Evolutionary conservation across 2,888 invertebrate genomes (phyloP).

Genomic region (Chrysina gloriosa): DNA sequence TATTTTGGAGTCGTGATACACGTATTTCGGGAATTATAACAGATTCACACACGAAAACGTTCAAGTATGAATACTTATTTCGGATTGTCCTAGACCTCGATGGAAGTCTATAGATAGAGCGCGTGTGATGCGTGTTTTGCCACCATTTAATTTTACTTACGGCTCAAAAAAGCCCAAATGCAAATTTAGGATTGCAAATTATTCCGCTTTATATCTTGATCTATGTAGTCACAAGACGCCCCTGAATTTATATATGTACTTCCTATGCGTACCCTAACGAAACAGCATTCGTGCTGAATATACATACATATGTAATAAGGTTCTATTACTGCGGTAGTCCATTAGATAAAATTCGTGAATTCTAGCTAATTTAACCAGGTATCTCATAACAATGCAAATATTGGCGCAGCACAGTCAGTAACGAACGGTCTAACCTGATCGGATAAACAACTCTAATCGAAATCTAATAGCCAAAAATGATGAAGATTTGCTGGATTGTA

Average conservation of each 20-base stretch:
- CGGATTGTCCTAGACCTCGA: slow-evolving; percentile 11
- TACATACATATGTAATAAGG: too few species aligned
- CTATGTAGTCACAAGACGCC: slow-evolving; percentile 5
- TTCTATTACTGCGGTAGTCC: neutral
- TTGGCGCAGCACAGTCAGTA: neutral
- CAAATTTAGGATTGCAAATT: slow-evolving; percentile 27
- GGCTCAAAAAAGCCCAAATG: slow-evolving; percentile 18
- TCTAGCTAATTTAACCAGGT: neutral
- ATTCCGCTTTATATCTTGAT: slow-evolving; percentile 21
- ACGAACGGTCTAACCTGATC: neutral
- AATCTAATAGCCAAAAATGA: too few species aligned
- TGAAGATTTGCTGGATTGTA: too few species aligned
- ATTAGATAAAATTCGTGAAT: slow-evolving; percentile 13
- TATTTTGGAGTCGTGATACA: neutral
- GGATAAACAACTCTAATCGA: neutral
- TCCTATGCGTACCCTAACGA: neutral
- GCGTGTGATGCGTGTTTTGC: slow-evolving; percentile 23
- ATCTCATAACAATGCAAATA: slow-evolving; percentile 1
- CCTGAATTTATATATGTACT: neutral
- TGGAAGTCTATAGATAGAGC: neutral
- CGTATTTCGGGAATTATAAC: neutral
- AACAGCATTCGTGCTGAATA: neutral
- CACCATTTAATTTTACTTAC: slow-evolving; percentile 7
- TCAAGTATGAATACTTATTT: neutral
- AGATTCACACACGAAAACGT: neutral